Percentiles rank a stretch among this genome's conserved stretches.
phyloP scores from a whole-genome alignment of 2,888 invertebrate species.

The Ceramica pisi region DNA sequence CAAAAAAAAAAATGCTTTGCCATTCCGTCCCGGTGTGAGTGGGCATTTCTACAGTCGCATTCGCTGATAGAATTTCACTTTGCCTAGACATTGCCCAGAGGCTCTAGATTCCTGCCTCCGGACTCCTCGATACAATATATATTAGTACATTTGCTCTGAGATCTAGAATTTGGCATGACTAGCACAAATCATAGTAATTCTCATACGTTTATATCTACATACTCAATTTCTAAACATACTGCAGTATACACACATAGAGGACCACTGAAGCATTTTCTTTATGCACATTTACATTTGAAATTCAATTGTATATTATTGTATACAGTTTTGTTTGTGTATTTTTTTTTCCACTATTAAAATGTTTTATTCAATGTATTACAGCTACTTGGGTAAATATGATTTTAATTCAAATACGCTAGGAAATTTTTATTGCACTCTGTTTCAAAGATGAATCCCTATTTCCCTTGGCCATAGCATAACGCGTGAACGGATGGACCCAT shows the following conservation, averaged over 20 bases:
- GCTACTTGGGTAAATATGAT: not conserved
- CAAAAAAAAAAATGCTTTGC: no score
- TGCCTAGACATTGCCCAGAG: no score
- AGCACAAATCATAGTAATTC: conserved; percentile 1
- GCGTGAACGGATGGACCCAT: no score
- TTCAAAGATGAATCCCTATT: no score
- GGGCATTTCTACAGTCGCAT: no score
- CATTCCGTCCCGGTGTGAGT: no score
- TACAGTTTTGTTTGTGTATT: no score
- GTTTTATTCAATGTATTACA: not conserved
- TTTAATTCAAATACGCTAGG: conserved; percentile 11
- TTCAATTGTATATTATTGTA: no score
- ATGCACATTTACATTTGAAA: not conserved
- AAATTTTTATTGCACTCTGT: conserved; percentile 32
- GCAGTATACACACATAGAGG: not conserved
- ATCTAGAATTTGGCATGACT: conserved; percentile 5
- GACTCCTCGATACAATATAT: not conserved
- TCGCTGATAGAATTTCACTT: no score
- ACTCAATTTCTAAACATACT: conserved; percentile 4
- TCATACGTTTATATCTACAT: not conserved
- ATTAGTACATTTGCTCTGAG: not conserved
- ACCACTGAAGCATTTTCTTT: not conserved
- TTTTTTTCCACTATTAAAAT: not conserved
- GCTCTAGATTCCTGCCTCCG: no score
- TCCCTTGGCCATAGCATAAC: no score